Conservation (phyloP, 2,113 vertebrate genomes). For the Syngnathus floridae region DNA sequence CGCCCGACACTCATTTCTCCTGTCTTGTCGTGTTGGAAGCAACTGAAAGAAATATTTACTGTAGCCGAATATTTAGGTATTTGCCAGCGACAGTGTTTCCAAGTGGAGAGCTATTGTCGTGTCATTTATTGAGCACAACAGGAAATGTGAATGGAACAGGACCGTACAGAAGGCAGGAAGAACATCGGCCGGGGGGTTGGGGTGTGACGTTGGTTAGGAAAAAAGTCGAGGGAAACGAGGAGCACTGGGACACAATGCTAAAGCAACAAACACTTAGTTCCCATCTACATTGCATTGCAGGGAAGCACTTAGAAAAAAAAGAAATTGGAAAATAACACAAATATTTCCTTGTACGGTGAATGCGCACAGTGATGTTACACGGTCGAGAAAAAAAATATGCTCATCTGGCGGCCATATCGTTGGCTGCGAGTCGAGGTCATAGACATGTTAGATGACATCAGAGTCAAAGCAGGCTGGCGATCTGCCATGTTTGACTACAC, state of each 20-base stretch:
- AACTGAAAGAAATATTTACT: background rate
- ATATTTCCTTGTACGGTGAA: background rate
- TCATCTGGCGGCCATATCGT: conserved; percentile 54
- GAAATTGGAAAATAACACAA: background rate
- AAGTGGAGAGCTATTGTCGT: conserved; percentile 10
- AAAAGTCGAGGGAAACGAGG: background rate
- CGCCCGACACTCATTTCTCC: background rate
- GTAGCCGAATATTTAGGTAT: background rate
- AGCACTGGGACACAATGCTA: background rate
- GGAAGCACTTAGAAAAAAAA: background rate
- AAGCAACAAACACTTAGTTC: background rate
- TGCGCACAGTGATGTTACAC: background rate
- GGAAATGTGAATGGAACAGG: conserved; percentile 25
- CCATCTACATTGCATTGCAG: background rate
- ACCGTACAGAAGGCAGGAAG: conserved; percentile 11
- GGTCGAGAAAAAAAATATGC: conserved; percentile 9
- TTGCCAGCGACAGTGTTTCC: background rate
- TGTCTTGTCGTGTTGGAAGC: background rate
- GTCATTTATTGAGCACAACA: conserved; percentile 8
- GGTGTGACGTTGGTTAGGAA: conserved; percentile 5
- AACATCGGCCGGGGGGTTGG: conserved; percentile 9
- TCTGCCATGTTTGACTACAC: conserved; percentile 28
- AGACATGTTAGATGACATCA: conserved; percentile 54
- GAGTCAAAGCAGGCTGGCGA: conserved; percentile 47
- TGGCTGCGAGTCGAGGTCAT: conserved; percentile 42